Base-by-base conservation (phyloP, 2,797 vertebrate species). In the Graptemys geographica region DNA sequence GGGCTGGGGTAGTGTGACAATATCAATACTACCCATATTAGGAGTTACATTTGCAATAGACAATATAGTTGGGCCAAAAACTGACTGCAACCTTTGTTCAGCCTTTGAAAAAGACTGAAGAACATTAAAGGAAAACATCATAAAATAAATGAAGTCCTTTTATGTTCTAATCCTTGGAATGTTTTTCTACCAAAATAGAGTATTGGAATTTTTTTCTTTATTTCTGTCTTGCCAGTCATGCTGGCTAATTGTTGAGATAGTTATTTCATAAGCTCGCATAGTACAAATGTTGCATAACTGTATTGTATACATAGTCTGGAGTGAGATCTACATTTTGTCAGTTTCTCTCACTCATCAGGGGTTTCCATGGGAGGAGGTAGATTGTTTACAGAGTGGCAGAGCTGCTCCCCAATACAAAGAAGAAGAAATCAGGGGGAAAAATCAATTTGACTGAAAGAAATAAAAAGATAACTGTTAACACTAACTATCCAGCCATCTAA, bases 211-310 rank as follows among this genome's bases (percentile, higher is more conserved):
- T 91, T 88, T 83, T 82, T 57, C 84, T 88, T 87, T 51, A 59
- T 69, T 8, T 18, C 41, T 1, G 49, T 25, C 90, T 95, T 93
- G 95, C 96, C 96, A 95, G 93, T 97, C 92, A 86, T 83, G 82
- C 86, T 94, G 33, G 86, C 90, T 97, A 96, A 96, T 97, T 96
- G 88, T 84, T 90, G 90, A 86, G 87, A 92, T 96, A 96, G 96
- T 93, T 94, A 95, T 94, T 97, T 95, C 92, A 87, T 86, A 96
- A 94, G 90, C 19, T 72, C 21, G 6, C 78, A 87, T 88, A 83
- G 59, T 81, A 93, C 93, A 95, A 96, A 97, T 95, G 86, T 88
- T 95, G 96, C 97, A 90, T 96, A 88, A 88, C 91, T 3, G 0
- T 86, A 94, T n/a, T 87, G 59, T 19, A 23, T 16, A 15, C 13